phyloP scores from a whole-genome alignment of 30 jellyfish, hydroid and myxozoan genomes.

The Calvadosia cruxmelitensis region DNA sequence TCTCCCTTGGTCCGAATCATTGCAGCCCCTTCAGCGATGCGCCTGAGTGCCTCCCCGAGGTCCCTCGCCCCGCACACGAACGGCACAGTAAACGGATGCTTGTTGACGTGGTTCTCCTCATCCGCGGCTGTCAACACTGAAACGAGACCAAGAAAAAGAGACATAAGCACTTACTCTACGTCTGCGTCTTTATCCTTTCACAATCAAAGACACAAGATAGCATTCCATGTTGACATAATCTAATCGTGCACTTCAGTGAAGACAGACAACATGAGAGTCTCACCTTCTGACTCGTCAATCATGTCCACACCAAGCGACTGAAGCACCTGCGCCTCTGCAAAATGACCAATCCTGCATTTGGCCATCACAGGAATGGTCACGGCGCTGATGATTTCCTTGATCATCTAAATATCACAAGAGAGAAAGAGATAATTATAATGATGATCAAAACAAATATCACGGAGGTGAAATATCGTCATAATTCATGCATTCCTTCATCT shows the following conservation, averaged over 20 bases:
- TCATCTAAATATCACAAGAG: too few relatives aligned
- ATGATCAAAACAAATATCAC: too few relatives aligned
- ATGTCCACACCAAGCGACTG: slow-evolving; percentile 88
- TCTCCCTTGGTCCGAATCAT: slow-evolving; percentile 98
- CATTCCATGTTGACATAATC: background rate
- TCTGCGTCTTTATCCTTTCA: background rate
- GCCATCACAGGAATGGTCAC: slow-evolving; percentile 99
- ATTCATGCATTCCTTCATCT: too few relatives aligned
- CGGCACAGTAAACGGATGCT: slow-evolving; percentile 72
- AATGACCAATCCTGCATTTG: slow-evolving; percentile 95
- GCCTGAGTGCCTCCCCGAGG: slow-evolving; percentile 90
- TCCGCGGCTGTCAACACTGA: slow-evolving; percentile 93
- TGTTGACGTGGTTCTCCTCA: slow-evolving; percentile 85
- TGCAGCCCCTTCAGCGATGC: slow-evolving; percentile 98
- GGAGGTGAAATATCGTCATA: too few relatives aligned
- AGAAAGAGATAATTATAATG: too few relatives aligned
- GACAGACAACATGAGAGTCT: too few relatives aligned
- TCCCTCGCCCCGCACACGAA: slow-evolving; percentile 97
- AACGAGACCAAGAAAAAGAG: too few relatives aligned
- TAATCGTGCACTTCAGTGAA: background rate
- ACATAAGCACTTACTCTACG: too few relatives aligned
- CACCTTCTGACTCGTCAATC: slow-evolving; percentile 99
- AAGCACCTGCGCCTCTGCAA: slow-evolving; percentile 92
- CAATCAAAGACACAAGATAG: background rate
- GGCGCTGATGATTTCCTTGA: slow-evolving; percentile 79